Percentiles rank a stretch among this genome's conserved stretches.
Conservation (phyloP, 2,113 vertebrate species). For the Ceuthmochares aereus region DNA sequence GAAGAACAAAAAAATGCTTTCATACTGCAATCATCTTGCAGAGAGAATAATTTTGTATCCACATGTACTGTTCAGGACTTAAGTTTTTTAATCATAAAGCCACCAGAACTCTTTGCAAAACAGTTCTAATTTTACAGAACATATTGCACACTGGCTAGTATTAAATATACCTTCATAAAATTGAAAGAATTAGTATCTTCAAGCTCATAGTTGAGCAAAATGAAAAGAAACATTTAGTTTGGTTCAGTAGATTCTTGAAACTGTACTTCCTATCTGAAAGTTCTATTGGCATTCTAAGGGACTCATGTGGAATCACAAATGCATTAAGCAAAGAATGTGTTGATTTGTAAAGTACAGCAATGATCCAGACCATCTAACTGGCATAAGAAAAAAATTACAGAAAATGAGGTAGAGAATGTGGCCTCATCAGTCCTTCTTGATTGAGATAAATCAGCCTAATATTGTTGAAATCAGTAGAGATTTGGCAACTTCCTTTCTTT, state of each 20-base stretch:
- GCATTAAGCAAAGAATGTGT: not conserved
- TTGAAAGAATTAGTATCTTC: not conserved
- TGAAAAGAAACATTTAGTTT: not conserved
- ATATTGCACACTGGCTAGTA: rapidly evolving
- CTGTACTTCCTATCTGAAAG: not conserved
- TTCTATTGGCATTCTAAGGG: not conserved
- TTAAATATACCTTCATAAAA: not conserved
- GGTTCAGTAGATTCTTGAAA: not conserved
- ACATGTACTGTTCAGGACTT: not conserved
- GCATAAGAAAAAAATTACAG: not conserved
- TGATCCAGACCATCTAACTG: not conserved
- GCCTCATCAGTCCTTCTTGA: not conserved
- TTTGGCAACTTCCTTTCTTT: not conserved
- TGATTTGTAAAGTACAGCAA: not conserved
- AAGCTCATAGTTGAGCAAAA: not conserved
- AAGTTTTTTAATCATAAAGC: not conserved
- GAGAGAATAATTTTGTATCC: not conserved
- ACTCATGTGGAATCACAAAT: not conserved
- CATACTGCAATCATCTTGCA: not conserved
- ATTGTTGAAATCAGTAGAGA: not conserved
- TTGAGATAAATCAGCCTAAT: not conserved
- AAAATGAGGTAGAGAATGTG: not conserved
- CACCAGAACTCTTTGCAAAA: not conserved
- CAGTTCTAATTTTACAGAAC: not conserved
- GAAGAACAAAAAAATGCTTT: not conserved